Evolutionary conservation across 2,113 vertebrate genomes (phyloP).

Genomic region (Panthera leo): DNA sequence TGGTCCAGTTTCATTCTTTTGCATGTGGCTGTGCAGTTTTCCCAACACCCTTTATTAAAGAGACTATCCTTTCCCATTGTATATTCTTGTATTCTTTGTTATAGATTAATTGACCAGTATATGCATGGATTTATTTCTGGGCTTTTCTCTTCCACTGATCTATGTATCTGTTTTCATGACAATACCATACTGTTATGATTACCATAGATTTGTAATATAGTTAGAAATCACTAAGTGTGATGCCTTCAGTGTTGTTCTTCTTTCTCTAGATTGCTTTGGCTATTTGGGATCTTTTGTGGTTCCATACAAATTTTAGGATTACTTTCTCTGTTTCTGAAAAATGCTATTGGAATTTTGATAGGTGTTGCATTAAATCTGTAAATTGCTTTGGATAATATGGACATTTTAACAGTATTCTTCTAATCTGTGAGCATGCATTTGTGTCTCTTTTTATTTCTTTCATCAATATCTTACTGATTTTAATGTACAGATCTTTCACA

Average conservation of each 20-base stretch:
- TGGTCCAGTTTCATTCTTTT: neutral
- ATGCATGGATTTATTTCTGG: neutral
- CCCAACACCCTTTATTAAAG: neutral
- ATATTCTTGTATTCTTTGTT: neutral
- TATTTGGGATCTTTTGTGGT: neutral
- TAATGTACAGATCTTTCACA: neutral
- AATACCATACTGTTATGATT: neutral
- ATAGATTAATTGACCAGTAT: neutral
- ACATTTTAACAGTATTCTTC: neutral
- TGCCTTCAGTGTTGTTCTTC: neutral
- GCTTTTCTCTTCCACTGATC: neutral
- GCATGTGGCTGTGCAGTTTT: neutral
- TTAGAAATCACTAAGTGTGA: neutral
- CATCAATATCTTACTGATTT: neutral
- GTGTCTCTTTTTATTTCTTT: neutral
- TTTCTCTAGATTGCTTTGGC: neutral
- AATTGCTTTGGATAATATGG: neutral
- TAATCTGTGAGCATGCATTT: neutral
- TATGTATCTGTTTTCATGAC: neutral
- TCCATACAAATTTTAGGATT: neutral
- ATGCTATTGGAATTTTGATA: neutral
- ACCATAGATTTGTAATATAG: neutral
- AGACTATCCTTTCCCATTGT: neutral
- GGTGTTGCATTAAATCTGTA: neutral
- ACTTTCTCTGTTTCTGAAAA: slow-evolving; percentile 3